phyloP scores from a whole-genome alignment of 2,113 vertebrate genomes.

The Apus apus region DNA sequence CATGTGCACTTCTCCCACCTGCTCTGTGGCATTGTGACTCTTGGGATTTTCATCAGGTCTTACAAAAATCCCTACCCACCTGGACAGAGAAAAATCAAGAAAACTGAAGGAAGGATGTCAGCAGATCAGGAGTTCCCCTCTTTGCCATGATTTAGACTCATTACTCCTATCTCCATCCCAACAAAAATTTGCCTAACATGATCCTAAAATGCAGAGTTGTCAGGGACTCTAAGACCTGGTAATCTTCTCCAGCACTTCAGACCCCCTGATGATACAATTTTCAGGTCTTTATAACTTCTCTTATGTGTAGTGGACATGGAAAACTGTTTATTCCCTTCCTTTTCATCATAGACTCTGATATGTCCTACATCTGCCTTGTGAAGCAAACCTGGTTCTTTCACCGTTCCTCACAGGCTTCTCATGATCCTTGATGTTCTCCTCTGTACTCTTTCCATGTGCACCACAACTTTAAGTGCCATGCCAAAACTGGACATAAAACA shows the following conservation, averaged over 20 bases:
- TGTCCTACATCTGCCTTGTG: neutral
- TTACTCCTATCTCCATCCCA: neutral
- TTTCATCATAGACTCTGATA: neutral
- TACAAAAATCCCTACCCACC: neutral
- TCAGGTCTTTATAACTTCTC: neutral
- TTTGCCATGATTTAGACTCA: neutral
- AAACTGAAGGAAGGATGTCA: neutral
- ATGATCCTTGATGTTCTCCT: neutral
- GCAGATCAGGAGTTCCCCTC: neutral
- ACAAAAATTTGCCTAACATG: neutral
- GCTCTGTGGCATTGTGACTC: neutral
- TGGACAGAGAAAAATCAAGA: neutral
- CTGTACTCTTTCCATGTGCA: neutral
- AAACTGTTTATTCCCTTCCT: neutral
- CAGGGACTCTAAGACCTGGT: neutral
- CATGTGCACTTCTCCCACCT: rapidly evolving
- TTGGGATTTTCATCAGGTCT: neutral
- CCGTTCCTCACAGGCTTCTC: neutral
- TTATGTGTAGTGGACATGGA: neutral
- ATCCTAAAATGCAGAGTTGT: neutral
- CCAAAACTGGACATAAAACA: neutral
- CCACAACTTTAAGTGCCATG: neutral
- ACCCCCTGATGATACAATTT: neutral
- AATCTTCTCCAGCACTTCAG: neutral
- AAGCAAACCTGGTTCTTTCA: neutral